Evolutionary conservation across 2,797 vertebrate species (phyloP).

Genomic region (Cygnus olor): DNA sequence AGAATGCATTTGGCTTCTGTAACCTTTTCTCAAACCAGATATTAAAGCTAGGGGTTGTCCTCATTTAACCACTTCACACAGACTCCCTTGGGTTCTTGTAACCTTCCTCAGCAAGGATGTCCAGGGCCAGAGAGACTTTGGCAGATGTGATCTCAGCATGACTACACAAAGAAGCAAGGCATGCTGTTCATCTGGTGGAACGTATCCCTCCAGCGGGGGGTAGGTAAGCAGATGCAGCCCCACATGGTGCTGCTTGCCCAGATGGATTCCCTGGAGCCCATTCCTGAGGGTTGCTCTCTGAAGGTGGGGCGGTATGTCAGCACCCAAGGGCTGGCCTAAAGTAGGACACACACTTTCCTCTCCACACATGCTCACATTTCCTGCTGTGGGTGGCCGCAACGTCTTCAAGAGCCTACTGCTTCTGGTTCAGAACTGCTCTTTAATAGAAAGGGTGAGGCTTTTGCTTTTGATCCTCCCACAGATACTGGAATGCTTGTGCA

Average conservation of each 20-base stretch:
- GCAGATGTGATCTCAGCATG: background rate
- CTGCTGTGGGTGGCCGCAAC: background rate
- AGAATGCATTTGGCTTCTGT: background rate
- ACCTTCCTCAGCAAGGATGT: background rate
- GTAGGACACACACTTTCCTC: background rate
- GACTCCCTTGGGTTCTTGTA: background rate
- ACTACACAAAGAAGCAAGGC: background rate
- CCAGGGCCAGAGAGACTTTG: background rate
- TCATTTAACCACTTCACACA: background rate
- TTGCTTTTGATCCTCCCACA: slow-evolving; percentile 22
- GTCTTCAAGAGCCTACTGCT: background rate
- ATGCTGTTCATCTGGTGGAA: background rate
- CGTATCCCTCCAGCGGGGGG: background rate
- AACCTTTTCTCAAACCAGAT: background rate
- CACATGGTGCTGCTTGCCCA: background rate
- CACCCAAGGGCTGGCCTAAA: background rate
- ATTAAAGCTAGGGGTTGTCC: background rate
- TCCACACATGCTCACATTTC: background rate
- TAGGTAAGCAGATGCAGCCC: background rate
- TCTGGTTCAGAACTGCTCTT: background rate
- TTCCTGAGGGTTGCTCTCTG: background rate
- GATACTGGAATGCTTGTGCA: background rate
- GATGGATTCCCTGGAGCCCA: background rate
- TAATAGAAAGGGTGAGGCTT: background rate
- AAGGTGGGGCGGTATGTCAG: background rate